Conservation (phyloP, 1,140 invertebrate genomes). For the Aporrectodea caliginosa region DNA sequence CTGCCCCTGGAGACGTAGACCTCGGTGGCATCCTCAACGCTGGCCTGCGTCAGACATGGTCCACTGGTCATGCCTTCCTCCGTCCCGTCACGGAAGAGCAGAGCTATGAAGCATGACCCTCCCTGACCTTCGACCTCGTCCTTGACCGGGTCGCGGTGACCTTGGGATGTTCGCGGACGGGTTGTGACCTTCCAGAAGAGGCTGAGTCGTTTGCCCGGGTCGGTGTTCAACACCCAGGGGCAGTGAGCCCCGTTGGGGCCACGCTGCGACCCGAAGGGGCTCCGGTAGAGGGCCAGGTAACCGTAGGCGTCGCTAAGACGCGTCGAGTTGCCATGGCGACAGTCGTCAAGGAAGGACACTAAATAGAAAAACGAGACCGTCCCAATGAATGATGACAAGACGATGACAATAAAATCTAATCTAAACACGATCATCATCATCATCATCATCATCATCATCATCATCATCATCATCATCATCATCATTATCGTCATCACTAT, state of each 20-base stretch:
- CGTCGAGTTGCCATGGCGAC: slow-evolving; percentile 6
- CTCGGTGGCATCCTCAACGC: not conserved
- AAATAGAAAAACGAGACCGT: not conserved
- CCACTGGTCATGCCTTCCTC: not conserved
- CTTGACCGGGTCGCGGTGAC: not conserved
- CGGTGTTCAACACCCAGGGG: not conserved
- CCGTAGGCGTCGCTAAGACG: not conserved
- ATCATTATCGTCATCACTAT: not conserved
- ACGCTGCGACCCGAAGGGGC: not conserved
- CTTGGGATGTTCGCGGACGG: not conserved
- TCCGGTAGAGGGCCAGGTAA: slow-evolving; percentile 13
- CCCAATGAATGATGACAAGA: not conserved
- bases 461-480: not conserved
- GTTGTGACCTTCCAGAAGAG: not conserved
- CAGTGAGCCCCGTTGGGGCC: not conserved
- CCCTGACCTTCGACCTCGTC: not conserved
- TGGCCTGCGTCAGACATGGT: not conserved
- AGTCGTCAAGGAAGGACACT: slow-evolving; percentile 5
- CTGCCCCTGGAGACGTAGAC: not conserved
- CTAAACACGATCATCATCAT: not conserved
- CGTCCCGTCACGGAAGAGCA: not conserved
- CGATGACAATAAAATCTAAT: no score
- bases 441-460: not conserved
- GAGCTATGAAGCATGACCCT: not conserved
- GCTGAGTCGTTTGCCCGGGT: not conserved